Conservation (phyloP, 2,113 vertebrate genomes). For the Prionailurus bengalensis region DNA sequence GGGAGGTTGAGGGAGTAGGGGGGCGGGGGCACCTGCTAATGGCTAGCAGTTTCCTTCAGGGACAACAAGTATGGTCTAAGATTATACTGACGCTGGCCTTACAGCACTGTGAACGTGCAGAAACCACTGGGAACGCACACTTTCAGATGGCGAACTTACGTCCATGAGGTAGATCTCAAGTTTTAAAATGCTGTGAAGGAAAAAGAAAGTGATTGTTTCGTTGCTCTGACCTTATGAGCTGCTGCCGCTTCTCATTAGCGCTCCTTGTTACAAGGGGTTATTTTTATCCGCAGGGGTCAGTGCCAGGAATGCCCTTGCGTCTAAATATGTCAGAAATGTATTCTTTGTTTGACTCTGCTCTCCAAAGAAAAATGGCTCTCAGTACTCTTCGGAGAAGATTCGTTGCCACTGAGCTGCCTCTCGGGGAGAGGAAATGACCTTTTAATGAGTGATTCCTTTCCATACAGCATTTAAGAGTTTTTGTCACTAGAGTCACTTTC, state of each 20-base stretch:
- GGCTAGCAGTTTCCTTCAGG: neutral
- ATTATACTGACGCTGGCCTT: neutral
- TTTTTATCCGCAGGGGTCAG: fast-evolving
- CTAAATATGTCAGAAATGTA: neutral
- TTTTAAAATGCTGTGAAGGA: neutral
- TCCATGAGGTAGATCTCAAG: fast-evolving
- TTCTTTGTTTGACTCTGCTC: neutral
- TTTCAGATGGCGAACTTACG: neutral
- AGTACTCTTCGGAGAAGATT: neutral
- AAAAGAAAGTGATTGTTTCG: fast-evolving
- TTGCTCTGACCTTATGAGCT: fast-evolving
- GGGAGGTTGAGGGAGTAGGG: neutral
- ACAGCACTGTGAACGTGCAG: neutral
- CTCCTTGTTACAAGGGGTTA: neutral
- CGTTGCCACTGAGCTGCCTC: fast-evolving
- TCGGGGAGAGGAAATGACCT: neutral
- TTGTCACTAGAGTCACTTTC: neutral
- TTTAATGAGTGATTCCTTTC: neutral
- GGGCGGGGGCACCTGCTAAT: neutral
- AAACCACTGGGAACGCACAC: fast-evolving
- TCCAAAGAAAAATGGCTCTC: neutral
- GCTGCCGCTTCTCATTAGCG: neutral
- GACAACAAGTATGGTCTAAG: neutral
- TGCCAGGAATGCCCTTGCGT: neutral
- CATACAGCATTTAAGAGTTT: neutral